Percentiles rank a stretch among this genome's conserved stretches.
phyloP scores from a whole-genome alignment of 2,797 vertebrate genomes.

The Malurus splendens region DNA sequence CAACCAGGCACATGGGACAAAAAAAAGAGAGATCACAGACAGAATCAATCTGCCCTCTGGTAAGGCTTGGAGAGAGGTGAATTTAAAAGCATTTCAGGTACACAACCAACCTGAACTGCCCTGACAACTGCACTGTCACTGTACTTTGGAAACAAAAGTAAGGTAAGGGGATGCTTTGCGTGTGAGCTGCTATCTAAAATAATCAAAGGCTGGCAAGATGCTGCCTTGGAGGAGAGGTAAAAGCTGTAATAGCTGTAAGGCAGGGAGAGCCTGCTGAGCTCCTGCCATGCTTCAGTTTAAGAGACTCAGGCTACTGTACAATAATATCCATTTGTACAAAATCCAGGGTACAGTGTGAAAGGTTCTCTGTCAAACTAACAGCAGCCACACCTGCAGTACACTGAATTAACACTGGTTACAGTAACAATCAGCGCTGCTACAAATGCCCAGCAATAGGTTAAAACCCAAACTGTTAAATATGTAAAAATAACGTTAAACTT shows the following conservation, averaged over 20 bases:
- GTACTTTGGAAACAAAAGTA: background rate
- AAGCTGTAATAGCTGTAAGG: background rate
- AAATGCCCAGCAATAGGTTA: accelerated
- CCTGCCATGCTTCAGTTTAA: background rate
- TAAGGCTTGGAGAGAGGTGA: background rate
- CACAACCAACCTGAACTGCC: background rate
- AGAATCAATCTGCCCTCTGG: background rate
- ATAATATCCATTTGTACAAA: background rate
- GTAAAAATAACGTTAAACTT: background rate
- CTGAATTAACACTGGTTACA: background rate
- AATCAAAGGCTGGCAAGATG: background rate
- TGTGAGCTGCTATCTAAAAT: background rate
- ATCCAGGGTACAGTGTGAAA: background rate
- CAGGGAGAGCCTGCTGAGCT: background rate
- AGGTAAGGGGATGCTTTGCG: background rate
- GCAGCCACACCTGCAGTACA: accelerated
- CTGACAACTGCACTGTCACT: background rate
- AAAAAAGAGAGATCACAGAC: background rate
- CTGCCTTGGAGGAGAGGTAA: background rate
- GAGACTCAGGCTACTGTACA: background rate
- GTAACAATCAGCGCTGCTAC: background rate
- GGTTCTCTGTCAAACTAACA: background rate
- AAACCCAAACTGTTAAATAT: background rate
- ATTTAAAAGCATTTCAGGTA: background rate
- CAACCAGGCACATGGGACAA: background rate